Evolutionary conservation across 2,888 invertebrate genomes (phyloP).

Genomic region (Saturnia japonica): DNA sequence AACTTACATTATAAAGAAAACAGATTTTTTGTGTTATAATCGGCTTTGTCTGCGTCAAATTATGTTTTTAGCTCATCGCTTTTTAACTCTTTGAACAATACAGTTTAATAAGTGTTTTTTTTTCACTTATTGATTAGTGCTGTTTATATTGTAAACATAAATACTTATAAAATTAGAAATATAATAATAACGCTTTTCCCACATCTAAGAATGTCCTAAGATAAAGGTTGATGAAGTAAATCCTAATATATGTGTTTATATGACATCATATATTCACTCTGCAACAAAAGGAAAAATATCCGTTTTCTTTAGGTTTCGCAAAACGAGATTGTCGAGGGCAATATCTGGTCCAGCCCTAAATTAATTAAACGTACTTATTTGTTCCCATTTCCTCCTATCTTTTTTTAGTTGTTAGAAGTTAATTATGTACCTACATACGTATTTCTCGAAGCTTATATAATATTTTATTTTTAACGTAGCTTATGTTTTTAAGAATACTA

Average conservation of each 20-base stretch:
- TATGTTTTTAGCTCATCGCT: too few relatives aligned
- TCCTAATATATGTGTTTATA: not conserved
- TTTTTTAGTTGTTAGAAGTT: not conserved
- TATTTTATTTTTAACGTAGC: not conserved
- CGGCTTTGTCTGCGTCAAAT: too few relatives aligned
- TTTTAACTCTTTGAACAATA: too few relatives aligned
- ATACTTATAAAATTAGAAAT: too few relatives aligned
- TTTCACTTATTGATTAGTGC: too few relatives aligned
- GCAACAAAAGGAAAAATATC: not conserved
- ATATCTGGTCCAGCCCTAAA: not conserved
- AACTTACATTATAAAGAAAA: too few relatives aligned
- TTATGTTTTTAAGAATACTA: not conserved
- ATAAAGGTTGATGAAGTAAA: not conserved
- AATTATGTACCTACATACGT: not conserved
- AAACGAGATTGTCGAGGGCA: not conserved
- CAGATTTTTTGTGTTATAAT: too few relatives aligned
- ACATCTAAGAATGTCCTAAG: not conserved
- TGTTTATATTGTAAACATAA: too few relatives aligned
- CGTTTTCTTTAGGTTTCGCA: not conserved
- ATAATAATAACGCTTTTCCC: not conserved
- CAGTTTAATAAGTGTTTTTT: too few relatives aligned
- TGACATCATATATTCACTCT: not conserved
- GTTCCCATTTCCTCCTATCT: not conserved
- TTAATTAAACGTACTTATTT: conserved; percentile 6
- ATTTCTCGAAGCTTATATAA: not conserved